phyloP scores from a whole-genome alignment of 1,140 invertebrate species.

The Metaphire vulgaris region DNA sequence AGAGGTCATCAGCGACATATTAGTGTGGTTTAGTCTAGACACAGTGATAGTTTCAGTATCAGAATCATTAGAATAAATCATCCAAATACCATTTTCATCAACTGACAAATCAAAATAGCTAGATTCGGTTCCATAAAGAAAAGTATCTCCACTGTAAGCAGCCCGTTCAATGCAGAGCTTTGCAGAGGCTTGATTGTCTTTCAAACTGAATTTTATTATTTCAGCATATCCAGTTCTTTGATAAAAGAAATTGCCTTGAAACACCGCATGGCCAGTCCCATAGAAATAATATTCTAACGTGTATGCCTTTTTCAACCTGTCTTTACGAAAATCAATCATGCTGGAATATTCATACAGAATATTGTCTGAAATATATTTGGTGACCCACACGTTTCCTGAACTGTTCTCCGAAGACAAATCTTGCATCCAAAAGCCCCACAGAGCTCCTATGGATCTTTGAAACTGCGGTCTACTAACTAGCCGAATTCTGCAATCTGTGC shows the following conservation, averaged over 20 bases:
- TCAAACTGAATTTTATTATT: conserved; percentile 62
- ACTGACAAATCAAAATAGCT: conserved; percentile 83
- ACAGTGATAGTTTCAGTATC: conserved; percentile 55
- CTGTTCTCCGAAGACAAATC: neutral
- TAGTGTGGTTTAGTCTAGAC: conserved; percentile 61
- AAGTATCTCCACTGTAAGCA: conserved; percentile 53
- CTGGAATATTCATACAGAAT: conserved; percentile 66
- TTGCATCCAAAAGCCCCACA: neutral
- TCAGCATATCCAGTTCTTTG: conserved; percentile 57
- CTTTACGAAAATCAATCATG: conserved; percentile 55
- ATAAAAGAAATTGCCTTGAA: conserved; percentile 86
- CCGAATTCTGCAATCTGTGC: neutral
- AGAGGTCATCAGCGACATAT: conserved; percentile 30
- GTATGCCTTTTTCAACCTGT: conserved; percentile 43
- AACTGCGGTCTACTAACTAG: neutral
- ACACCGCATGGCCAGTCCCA: conserved; percentile 82
- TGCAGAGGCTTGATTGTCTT: conserved; percentile 37
- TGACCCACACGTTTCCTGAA: conserved; percentile 60
- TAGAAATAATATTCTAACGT: conserved; percentile 54
- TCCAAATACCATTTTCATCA: conserved; percentile 76
- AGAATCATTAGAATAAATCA: conserved; percentile 52
- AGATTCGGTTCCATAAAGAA: conserved; percentile 58
- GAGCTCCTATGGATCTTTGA: neutral
- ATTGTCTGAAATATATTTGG: conserved; percentile 64
- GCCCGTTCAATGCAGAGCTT: conserved; percentile 47